A percentile compares a stretch with the other conserved stretches of the same genome.
Evolutionary conservation across 2,113 vertebrate genomes (phyloP).

Genomic region (Microcebus jonahi): DNA sequence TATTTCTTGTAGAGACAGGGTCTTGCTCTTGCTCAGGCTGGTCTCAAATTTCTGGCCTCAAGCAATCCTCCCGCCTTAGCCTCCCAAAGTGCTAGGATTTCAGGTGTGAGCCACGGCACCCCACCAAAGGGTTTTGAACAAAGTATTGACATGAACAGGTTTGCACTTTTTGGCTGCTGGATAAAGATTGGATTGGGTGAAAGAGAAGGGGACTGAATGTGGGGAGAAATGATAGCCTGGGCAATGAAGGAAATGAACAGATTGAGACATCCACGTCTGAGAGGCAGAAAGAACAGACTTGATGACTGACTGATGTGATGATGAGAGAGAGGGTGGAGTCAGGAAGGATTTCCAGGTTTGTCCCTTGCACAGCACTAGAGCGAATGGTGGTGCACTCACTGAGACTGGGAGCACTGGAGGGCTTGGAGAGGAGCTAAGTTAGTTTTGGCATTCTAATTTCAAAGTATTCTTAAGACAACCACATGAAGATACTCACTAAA

Average conservation of each 20-base stretch:
- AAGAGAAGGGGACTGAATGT: background rate
- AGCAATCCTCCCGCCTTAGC: no score
- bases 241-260: background rate
- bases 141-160: background rate
- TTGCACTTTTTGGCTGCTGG: background rate
- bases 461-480: background rate
- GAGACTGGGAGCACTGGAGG: background rate
- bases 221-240: background rate
- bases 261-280: background rate
- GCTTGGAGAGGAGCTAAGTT: background rate
- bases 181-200: background rate
- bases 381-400: background rate
- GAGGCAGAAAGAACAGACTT: background rate
- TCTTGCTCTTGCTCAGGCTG: no score
- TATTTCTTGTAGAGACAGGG: no score
- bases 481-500: background rate
- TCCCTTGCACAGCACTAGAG: background rate
- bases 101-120: no score
- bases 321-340: background rate
- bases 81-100: no score
- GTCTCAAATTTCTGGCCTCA: no score
- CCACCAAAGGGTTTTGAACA: background rate
- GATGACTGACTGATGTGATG: background rate
- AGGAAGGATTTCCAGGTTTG: background rate
- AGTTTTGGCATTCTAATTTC: constrained; percentile 2